Base-by-base conservation (phyloP, 2,113 vertebrate species). In the Heliornis fulica region DNA sequence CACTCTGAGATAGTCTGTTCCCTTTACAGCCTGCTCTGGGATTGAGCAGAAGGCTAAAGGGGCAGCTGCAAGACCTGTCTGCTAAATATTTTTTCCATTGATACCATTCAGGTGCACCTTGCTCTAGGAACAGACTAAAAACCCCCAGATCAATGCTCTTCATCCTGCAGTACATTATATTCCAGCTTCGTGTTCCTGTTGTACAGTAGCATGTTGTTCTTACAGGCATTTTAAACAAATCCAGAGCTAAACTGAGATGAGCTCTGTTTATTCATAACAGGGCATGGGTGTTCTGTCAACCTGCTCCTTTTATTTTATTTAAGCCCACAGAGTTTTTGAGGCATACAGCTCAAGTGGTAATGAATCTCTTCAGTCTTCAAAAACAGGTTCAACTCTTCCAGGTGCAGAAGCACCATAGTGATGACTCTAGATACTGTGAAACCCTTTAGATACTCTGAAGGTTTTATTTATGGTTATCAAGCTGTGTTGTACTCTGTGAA, bases 211-310 rank as follows among this genome's bases (percentile, higher is more conserved):
- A 6, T 87, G 86, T 84, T 93, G 65, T 84, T 96, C 83, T 96
- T 94, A 50, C 18, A 83, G 53, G 43, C 70, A 87, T 97, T 96
- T 94, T 76, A 91, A 92, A 90, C 69, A 7, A 48, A 88, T 70
- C 82, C 78, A 93, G 75, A 89, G 54, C 23, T 97, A 97, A 92
- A 96, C 96, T 95, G 96, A 97, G 96, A 89, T 92, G 26, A 59
- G 72, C 87, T 92, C 41, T 89, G 82, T 95, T 97, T 97, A 75
- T 93, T 90, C 36, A 26, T 72, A 87, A 69, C 41, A n/a, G 76
- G 60, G 15, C 72, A 3, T 91, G 50, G 77, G 34, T 68, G 50
- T 92, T 96, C 89, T 74, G 40, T 74, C 41, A 86, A 89, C 77
- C 68, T 64, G 25, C n/a, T 78, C n/a, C 15, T 76, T 76, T 95